Conservation (phyloP, 2,797 vertebrate species). For the Coregonus sp. region DNA sequence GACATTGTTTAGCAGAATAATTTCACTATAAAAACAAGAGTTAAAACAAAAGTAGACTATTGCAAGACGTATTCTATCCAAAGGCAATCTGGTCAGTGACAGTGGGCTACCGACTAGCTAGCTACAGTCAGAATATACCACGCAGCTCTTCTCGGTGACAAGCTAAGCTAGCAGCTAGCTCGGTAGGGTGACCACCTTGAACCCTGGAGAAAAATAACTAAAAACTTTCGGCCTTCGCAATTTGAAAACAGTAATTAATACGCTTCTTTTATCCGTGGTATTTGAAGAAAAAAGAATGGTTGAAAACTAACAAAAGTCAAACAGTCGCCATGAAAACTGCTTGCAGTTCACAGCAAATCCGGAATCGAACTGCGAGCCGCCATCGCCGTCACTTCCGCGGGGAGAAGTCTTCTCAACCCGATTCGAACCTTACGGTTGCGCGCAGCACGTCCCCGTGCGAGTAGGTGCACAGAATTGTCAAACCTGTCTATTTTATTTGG, state of each 20-base stretch:
- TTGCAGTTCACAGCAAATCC: constrained; percentile 78
- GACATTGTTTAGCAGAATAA: constrained; percentile 32
- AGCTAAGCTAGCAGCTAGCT: constrained; percentile 67
- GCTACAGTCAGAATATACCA: constrained; percentile 42
- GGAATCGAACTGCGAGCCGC: constrained; percentile 83
- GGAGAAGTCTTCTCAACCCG: constrained; percentile 11
- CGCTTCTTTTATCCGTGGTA: constrained; percentile 18
- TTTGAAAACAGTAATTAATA: constrained; percentile 30
- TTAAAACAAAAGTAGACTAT: constrained; percentile 20
- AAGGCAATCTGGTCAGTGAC: background rate
- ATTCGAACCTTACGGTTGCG: constrained; percentile 45
- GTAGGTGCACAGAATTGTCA: background rate
- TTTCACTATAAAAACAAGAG: constrained; percentile 17
- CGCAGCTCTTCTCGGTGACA: constrained; percentile 58
- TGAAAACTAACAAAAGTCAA: constrained; percentile 62
- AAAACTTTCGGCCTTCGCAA: constrained; percentile 37
- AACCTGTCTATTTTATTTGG: background rate
- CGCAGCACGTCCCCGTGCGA: constrained; percentile 73
- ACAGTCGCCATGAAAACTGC: constrained; percentile 66
- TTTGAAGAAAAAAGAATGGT: constrained; percentile 30
- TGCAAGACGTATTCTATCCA: constrained; percentile 28
- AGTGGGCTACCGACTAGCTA: constrained; percentile 4
- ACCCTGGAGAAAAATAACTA: constrained; percentile 54
- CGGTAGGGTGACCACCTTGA: constrained; percentile 76
- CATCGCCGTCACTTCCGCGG: constrained; percentile 83